Evolutionary conservation across 2,113 vertebrate species (phyloP), one percentile per base, ranked within the genome.

Genomic region (Centropus bengalensis): DNA sequence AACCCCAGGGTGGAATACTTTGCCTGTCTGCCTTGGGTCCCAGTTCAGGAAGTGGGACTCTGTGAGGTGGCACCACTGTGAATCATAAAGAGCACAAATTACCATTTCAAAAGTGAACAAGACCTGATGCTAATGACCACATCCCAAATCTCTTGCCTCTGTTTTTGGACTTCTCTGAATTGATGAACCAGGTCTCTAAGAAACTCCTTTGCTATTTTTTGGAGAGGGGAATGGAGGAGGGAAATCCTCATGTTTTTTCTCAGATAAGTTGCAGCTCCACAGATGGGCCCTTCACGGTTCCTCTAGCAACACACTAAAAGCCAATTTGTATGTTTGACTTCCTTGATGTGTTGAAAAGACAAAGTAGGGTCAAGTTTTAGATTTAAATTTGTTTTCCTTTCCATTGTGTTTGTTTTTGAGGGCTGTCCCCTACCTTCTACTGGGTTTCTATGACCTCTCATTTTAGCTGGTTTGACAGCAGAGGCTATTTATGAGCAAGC

Each of bases 341-440:
- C 36, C 47, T 17, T 47, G 75, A 60, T 68, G 45, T 36, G 45
- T 68, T 94, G 44, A 95, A 95, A 91, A 94, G 51, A 30, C 40
- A 45, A 74, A 91, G 27, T 13, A 60, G 23, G 59, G 47, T 87
- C 66, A 86, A 27, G 8, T 60, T 23, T 49, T 78, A 36, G 10
- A 64, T 91, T 82, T 67, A 71, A 89, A 64, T 91, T 63, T 81
- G 38, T 42, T 63, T 92, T 82, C 32, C n/a, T 84, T 89, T 82
- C 17, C 32, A 10, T 40, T 60, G 60, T 86, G 36, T 71, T 92
- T 78, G 18, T 3, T 94, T 92, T 93, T 71, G 28, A 56, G 60
- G 33, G 28, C n/a, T 18, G 17, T 28, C 18, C 56, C 45, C 26
- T 59, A 47, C 40, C 62, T 76, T 82, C 62, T n/a, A 7, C 30